A percentile compares a stretch with the other conserved stretches of the same genome.
Evolutionary conservation across 2,797 vertebrate genomes (phyloP).

Genomic region (Parauchenoglanis ngamensis): DNA sequence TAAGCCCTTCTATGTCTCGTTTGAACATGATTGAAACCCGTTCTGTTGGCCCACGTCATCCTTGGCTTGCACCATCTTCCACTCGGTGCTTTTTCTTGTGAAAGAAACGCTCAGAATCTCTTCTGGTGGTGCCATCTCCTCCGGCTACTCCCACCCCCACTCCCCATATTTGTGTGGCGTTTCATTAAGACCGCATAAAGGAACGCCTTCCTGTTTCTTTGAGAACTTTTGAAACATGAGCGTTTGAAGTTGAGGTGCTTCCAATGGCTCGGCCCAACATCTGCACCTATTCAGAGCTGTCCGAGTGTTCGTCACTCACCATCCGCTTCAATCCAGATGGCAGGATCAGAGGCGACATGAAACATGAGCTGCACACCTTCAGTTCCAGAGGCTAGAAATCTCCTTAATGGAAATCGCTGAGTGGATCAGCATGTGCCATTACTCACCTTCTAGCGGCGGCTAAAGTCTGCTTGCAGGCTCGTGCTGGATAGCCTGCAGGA

Average conservation of each 20-base stretch:
- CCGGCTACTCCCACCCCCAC: neutral
- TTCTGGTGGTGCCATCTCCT: neutral
- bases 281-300: slow-evolving; percentile 39
- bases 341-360: slow-evolving; percentile 39
- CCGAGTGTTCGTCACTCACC: slow-evolving; percentile 30
- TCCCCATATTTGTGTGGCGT: neutral
- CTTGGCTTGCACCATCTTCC: neutral
- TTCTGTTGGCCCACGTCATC: neutral
- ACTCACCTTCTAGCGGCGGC: slow-evolving; percentile 35
- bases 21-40: neutral
- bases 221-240: slow-evolving; percentile 33
- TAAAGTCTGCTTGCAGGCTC: slow-evolving; percentile 8
- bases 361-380: slow-evolving; percentile 43
- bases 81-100: neutral
- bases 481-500: slow-evolving; percentile 26
- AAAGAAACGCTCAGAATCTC: slow-evolving; percentile 5
- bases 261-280: slow-evolving; percentile 24
- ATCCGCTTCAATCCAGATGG: slow-evolving; percentile 44
- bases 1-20: neutral
- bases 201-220: slow-evolving; percentile 2
- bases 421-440: slow-evolving; percentile 47
- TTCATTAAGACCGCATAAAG: slow-evolving; percentile 20
- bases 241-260: slow-evolving; percentile 29
- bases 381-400: slow-evolving; percentile 42
- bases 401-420: slow-evolving; percentile 46